Evolutionary conservation across 1,140 invertebrate genomes (phyloP), one percentile per base, ranked within the genome.

Genomic region (Phymastichus coffea): DNA sequence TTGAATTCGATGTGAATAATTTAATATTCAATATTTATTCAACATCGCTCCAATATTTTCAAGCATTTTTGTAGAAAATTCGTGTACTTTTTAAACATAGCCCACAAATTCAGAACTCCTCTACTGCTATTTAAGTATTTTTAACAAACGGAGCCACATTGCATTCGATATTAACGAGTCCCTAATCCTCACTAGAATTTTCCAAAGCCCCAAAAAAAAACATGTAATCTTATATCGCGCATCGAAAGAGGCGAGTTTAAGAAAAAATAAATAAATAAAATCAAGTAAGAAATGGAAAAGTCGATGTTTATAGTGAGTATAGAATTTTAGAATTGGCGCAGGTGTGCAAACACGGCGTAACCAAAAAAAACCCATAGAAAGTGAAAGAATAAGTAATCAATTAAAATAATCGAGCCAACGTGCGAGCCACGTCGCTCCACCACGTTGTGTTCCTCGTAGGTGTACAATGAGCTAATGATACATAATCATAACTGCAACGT

Each of bases 391-490:
- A 52, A 54, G 41, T 43, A 51, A 41, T 9, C 20, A 37, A 9
- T 44, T 38, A 37, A 44, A 54, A 35, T 20, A 46, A 65, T 58
- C 66, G 73, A 73, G 74, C 69, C 73, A 74, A 73, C 73, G 71
- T 74, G 70, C 70, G 73, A 74, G 72, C 73, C 70, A 64, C 67
- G 72, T 71, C 70, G 73, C 73, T 75, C 70, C 52, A 72, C 72
- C 76, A 70, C 73, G 74, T 77, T 75, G 75, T 74, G 73, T 76
- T 76, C 73, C 67, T 64, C 47, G 69, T 77, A 76, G 71, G 56
- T 71, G 69, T 71, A 73, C 70, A 69, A 69, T 66, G 65, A 66
- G 71, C 65, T 67, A 67, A 72, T 63, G 63, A 75, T 71, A 76
- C 72, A 76, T 77, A 76, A 76, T 74, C 74, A 74, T 76, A 71